phyloP scores from a whole-genome alignment of 2,797 vertebrate species.

The Oreochromis grahami region DNA sequence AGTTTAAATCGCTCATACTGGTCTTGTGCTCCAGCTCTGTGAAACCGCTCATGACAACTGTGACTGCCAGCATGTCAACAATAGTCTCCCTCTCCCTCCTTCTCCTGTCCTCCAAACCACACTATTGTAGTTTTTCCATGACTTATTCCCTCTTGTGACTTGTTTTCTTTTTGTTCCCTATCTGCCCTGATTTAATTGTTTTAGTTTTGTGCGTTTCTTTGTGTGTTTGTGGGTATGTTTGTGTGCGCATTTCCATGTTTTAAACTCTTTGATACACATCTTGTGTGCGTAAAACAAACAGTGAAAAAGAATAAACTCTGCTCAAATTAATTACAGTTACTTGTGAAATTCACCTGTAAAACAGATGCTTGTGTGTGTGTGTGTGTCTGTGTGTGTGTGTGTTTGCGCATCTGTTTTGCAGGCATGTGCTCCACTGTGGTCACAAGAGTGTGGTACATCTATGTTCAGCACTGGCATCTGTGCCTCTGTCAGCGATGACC shows the following conservation, averaged over 20 bases:
- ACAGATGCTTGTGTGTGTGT: constrained; percentile 15
- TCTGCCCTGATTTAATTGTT: not conserved
- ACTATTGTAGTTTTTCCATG: constrained; percentile 70
- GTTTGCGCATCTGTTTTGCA: constrained; percentile 48
- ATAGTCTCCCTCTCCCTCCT: constrained; percentile 38
- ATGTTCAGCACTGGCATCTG: constrained; percentile 92
- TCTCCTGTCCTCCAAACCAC: constrained; percentile 54
- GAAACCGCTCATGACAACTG: constrained; percentile 70
- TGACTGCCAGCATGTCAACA: constrained; percentile 70
- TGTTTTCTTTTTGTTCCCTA: constrained; percentile 41
- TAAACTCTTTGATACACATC: constrained; percentile 1
- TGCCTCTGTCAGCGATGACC: constrained; percentile 77
- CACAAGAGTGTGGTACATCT: constrained; percentile 90
- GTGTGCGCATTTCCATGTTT: not conserved
- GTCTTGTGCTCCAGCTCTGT: constrained; percentile 63
- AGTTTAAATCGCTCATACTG: constrained; percentile 63
- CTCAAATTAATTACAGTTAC: not conserved
- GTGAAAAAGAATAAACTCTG: not conserved
- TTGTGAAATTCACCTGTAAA: constrained; percentile 12
- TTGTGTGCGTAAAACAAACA: not conserved
- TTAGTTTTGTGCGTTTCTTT: not conserved
- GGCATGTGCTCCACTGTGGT: constrained; percentile 95
- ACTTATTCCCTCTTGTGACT: constrained; percentile 44
- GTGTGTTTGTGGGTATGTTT: constrained; percentile 23
- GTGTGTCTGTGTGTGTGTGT: not conserved